These are phyloP conservation scores for Erynnis tages DNA, from an alignment of 2,888 invertebrate species.

Conservation along the genomic window DNA sequence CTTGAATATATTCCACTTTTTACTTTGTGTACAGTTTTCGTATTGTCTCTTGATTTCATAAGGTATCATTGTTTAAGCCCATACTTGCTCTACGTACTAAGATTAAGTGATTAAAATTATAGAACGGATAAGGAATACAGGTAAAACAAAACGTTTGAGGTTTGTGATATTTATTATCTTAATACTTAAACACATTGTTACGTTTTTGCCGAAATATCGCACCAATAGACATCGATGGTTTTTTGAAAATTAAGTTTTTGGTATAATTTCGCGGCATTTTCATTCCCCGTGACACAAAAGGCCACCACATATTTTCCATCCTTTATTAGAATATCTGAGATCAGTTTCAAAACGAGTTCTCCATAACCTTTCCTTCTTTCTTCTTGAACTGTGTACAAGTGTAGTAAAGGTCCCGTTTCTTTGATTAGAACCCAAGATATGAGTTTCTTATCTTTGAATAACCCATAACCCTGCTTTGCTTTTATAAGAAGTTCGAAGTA, in stretches of 20 bases:
- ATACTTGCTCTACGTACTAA: no score
- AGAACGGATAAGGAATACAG: no score
- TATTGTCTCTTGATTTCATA: no score
- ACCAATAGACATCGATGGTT: slow-evolving; percentile 4
- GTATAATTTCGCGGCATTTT: slow-evolving; percentile 28
- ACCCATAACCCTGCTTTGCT: slow-evolving; percentile 36
- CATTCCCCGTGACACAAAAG: slow-evolving; percentile 29
- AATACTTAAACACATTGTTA: not conserved
- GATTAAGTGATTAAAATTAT: no score
- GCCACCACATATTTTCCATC: slow-evolving; percentile 27
- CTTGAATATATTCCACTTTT: no score
- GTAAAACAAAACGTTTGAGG: no score
- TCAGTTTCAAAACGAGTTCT: slow-evolving; percentile 29
- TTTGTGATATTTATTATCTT: not conserved
- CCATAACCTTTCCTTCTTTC: slow-evolving; percentile 36
- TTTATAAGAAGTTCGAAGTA: slow-evolving; percentile 34
- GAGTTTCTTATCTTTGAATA: slow-evolving; percentile 35
- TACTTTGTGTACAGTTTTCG: no score
- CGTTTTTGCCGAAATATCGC: no score
- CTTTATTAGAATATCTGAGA: slow-evolving; percentile 26
- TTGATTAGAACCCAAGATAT: slow-evolving; percentile 39
- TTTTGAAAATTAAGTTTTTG: slow-evolving; percentile 24
- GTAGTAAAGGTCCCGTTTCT: slow-evolving; percentile 38
- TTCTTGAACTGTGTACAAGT: slow-evolving; percentile 36
- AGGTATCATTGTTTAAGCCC: no score